Evolutionary conservation across 2,888 invertebrate species (phyloP).

Genomic region (Temnothorax rugatulus): DNA sequence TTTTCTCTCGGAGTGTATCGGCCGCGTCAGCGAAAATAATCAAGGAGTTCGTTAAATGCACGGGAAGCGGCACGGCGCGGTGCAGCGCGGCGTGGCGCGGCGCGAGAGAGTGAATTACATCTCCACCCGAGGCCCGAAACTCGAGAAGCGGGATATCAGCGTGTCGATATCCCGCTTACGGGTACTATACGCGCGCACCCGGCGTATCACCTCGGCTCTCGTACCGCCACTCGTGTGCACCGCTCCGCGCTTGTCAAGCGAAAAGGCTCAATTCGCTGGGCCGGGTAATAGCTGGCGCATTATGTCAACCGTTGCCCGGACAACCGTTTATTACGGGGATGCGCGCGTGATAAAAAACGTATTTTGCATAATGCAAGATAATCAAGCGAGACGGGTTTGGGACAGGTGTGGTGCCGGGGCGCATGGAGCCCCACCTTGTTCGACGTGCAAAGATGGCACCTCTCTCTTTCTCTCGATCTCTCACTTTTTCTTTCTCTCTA

Average conservation of each 20-base stretch:
- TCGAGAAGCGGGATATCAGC: conserved; percentile 40
- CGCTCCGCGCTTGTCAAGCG: conserved; percentile 68
- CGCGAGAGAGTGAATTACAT: conserved; percentile 40
- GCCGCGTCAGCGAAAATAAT: conserved; percentile 52
- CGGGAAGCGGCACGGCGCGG: conserved; percentile 23
- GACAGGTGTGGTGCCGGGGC: conserved; percentile 80
- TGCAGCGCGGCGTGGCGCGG: conserved; percentile 10
- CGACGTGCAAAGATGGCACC: conserved; percentile 51
- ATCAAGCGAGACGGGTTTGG: conserved; percentile 83
- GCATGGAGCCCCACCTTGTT: conserved; percentile 42
- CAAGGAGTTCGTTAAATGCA: conserved; percentile 50
- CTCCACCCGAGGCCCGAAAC: conserved; percentile 53
- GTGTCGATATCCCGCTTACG: conserved; percentile 36
- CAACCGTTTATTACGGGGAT: conserved; percentile 84
- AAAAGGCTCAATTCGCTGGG: conserved; percentile 80
- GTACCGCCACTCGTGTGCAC: background rate
- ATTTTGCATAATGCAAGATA: conserved; percentile 85
- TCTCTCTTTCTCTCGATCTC: background rate
- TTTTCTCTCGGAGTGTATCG: conserved; percentile 45
- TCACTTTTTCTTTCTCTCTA: conserved; percentile 49
- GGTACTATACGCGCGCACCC: background rate
- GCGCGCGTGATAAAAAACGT: conserved; percentile 74
- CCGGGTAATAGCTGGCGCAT: conserved; percentile 82
- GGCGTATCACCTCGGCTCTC: background rate
- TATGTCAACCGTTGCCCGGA: conserved; percentile 85